Base-by-base conservation (phyloP, 30 jellyfish, hydroid and myxozoan genomes). In the Haliclystus octoradiatus region DNA sequence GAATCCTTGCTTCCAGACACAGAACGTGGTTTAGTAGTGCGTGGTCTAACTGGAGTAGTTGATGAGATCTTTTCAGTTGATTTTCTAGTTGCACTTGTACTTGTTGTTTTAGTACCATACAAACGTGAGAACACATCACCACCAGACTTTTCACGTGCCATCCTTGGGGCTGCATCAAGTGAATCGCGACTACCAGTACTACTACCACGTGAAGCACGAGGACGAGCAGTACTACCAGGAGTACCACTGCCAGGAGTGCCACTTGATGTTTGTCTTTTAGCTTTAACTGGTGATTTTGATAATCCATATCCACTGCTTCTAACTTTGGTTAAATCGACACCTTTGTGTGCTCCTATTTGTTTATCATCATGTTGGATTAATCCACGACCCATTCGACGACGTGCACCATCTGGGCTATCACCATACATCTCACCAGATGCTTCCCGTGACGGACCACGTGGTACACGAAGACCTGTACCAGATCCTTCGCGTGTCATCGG, bases 261-360 rank as follows among this genome's bases (percentile, higher is more conserved):
- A 5, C 92, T 73, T 22, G 84, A 29, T 14, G 49, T 51, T 27
- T 53, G 71, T 68, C 68, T 71, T 73, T 76, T 74, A 72, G 52
- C 71, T 33, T 77, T 69, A 5, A 74, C 50, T 2, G 92, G 83
- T 7, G 89, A 72, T 40, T 73, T 19, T 26, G 77, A 63, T n/a
- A n/a, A n/a, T 1, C 97, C 97, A 63, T 88, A 88, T 2, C 97
- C 97, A 64, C 93, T 81, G 65, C 94, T 65, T 35, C 79, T 71
- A 2, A 81, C 90, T 19, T 70, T 75, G 26, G 84, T 3, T 51
- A 80, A 88, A 35, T 80, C 95, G 13, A 46, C 57, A 2, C 61
- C 62, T 1, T 62, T 76, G 75, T 68, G 71, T 7, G 73, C 26
- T 1, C 93, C 93, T 27, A 88, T 70, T 31, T 68, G 69, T 70